Conservation (phyloP, 2,888 invertebrate genomes). For the Girardia tigrina region DNA sequence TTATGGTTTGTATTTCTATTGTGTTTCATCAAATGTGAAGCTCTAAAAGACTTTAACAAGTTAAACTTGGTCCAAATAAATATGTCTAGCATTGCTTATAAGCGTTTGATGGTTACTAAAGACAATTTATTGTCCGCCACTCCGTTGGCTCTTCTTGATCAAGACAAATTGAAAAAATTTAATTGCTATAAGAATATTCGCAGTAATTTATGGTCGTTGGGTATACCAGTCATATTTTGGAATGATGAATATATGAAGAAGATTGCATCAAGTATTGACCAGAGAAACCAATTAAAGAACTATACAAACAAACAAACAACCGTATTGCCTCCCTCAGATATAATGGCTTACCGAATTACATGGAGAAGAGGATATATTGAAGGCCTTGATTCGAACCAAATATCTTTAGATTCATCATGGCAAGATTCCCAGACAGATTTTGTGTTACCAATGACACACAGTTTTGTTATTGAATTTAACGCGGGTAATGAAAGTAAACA, state of each 20-base stretch:
- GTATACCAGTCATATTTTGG: neutral
- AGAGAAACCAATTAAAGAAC: neutral
- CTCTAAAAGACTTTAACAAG: neutral
- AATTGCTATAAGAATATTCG: slow-evolving; percentile 12
- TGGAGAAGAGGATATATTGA: neutral
- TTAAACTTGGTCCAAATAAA: neutral
- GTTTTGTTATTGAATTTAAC: neutral
- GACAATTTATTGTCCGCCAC: neutral
- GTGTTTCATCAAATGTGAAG: neutral
- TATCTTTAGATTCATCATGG: neutral
- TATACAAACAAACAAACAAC: neutral
- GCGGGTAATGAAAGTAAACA: neutral
- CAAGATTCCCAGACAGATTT: neutral
- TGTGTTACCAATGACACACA: neutral
- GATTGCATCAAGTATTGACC: neutral
- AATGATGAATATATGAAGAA: neutral
- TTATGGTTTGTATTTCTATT: too few species aligned
- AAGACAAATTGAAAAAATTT: neutral
- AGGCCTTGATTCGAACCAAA: neutral
- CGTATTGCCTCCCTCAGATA: neutral
- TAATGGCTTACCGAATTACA: neutral
- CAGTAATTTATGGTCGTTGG: slow-evolving; percentile 5
- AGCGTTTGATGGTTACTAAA: neutral
- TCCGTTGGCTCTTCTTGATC: neutral
- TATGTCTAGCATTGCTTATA: neutral